These are phyloP conservation scores for Poicephalus gulielmi DNA, from an alignment of 2,113 vertebrate genomes.

Conservation along the genomic window DNA sequence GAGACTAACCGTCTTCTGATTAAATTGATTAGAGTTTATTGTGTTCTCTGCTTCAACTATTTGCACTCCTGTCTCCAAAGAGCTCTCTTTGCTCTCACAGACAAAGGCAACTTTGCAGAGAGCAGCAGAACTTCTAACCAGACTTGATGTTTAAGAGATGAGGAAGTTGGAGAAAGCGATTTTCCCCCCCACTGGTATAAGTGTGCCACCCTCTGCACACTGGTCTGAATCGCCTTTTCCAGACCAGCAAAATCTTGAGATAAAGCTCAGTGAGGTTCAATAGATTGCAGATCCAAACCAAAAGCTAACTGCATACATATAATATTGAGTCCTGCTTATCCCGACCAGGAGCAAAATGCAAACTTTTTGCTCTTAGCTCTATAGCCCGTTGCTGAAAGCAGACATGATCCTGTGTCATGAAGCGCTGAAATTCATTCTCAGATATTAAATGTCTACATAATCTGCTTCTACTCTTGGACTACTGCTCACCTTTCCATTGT, in stretches of 20 bases:
- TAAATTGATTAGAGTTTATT: background rate
- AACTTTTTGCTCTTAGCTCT: background rate
- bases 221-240: background rate
- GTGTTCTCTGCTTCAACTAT: background rate
- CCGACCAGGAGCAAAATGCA: background rate
- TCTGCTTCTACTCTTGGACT: background rate
- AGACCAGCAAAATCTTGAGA: background rate
- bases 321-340: background rate
- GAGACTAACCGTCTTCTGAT: background rate
- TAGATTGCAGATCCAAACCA: fast-evolving
- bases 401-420: background rate
- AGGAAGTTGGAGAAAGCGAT: background rate
- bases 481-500: background rate
- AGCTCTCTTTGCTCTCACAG: background rate
- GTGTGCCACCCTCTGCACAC: background rate
- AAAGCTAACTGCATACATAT: background rate
- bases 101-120: background rate
- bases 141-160: background rate
- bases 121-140: background rate
- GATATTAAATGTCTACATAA: background rate
- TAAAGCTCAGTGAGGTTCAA: background rate
- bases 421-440: background rate
- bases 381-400: background rate
- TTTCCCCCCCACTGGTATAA: background rate
- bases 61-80: background rate